A percentile compares a stretch with the other conserved stretches of the same genome.
Evolutionary conservation across 2,113 vertebrate species (phyloP).

Genomic region (Osmerus mordax): DNA sequence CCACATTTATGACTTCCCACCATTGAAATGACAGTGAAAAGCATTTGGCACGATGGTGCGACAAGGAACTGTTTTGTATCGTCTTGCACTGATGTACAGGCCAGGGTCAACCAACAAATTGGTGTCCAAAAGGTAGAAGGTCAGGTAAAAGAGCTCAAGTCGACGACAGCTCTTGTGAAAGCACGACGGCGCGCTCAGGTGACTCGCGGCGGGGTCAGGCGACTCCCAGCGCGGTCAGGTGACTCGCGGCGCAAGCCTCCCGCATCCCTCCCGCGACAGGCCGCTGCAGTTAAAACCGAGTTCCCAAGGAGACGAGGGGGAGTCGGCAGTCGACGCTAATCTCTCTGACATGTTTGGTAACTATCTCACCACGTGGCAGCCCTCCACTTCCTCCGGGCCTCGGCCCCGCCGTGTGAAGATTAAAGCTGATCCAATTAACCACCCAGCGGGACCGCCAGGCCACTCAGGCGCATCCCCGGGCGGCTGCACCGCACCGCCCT

Average conservation of each 20-base stretch:
- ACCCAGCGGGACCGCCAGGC: constrained; percentile 69
- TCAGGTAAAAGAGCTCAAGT: no score
- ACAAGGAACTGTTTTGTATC: no score
- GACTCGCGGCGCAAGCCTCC: not conserved
- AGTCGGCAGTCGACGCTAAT: constrained; percentile 58
- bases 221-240: not conserved
- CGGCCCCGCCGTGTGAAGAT: constrained; percentile 81
- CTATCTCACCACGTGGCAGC: constrained; percentile 58
- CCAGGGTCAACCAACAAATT: no score
- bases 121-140: no score
- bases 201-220: not conserved
- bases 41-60: no score
- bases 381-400: constrained; percentile 71
- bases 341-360: constrained; percentile 80
- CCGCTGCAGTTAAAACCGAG: not conserved
- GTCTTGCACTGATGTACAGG: no score
- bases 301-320: constrained; percentile 12
- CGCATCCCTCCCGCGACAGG: not conserved
- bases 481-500: constrained; percentile 64
- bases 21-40: no score
- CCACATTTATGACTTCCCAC: no score
- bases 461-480: constrained; percentile 78
- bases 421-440: constrained; percentile 92
- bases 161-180: no score
- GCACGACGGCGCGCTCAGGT: not conserved